These are phyloP conservation scores for Cremastinae sp. DNA, from an alignment of 2,888 invertebrate species.

Conservation along the genomic window DNA sequence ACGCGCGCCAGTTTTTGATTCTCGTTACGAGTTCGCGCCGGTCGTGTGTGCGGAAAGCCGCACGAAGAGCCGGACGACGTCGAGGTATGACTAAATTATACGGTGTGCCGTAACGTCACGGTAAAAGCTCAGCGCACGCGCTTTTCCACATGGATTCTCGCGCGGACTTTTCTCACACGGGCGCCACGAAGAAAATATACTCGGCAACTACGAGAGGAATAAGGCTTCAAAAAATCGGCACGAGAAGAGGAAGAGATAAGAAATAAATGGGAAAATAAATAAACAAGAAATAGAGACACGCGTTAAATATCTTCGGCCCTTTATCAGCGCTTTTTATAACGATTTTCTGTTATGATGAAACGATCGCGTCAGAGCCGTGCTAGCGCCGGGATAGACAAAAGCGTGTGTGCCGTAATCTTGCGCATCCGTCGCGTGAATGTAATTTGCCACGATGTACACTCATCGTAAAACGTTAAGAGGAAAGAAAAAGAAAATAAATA, in stretches of 20 bases:
- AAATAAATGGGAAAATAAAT: too few species aligned
- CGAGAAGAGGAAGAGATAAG: too few species aligned
- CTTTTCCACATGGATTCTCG: conserved; percentile 27
- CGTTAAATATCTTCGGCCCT: too few species aligned
- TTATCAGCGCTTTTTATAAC: too few species aligned
- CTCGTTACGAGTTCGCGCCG: conserved; percentile 32
- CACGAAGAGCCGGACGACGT: conserved; percentile 36
- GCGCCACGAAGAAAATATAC: too few species aligned
- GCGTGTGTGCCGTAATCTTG: conserved; percentile 56
- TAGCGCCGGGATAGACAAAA: too few species aligned
- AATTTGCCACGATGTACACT: conserved; percentile 42
- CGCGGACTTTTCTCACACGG: too few species aligned
- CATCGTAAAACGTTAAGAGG: conserved; percentile 14
- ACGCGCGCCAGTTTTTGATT: conserved; percentile 31
- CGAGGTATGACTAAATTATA: conserved; percentile 43
- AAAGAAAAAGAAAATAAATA: neutral
- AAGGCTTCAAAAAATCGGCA: too few species aligned
- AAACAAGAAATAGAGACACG: too few species aligned
- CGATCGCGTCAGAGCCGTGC: too few species aligned
- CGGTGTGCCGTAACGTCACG: conserved; percentile 30
- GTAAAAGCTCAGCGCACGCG: conserved; percentile 39
- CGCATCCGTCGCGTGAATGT: conserved; percentile 56
- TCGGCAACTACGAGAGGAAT: too few species aligned
- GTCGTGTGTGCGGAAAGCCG: conserved; percentile 25
- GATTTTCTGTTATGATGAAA: too few species aligned